These are phyloP conservation scores for Ceramica pisi DNA, from an alignment of 2,888 invertebrate species.

Conservation along the genomic window DNA sequence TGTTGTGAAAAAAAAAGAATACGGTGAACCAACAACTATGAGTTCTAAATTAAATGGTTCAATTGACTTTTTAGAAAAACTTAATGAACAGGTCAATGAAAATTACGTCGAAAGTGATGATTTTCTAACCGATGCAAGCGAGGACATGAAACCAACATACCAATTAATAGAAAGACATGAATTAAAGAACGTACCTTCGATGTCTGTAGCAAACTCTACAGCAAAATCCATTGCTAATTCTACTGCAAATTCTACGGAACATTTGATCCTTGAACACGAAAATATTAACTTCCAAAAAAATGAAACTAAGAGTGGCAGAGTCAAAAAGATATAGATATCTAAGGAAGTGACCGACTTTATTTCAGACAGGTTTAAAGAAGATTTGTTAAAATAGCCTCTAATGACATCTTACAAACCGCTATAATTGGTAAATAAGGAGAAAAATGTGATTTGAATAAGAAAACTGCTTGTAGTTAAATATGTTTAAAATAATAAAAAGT, in stretches of 20 bases:
- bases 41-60: no score
- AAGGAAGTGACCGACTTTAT: constrained; percentile 28
- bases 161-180: background rate
- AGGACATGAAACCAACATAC: constrained; percentile 4
- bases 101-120: constrained; percentile 59
- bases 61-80: constrained; percentile 63
- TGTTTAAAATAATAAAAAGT: no score
- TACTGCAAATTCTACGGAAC: background rate
- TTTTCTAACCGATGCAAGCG: constrained; percentile 47
- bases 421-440: background rate
- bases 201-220: background rate
- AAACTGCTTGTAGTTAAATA: no score
- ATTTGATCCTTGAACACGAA: constrained; percentile 8
- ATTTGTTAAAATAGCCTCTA: constrained; percentile 50
- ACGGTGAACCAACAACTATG: background rate
- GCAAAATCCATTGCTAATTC: background rate
- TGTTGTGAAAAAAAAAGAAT: background rate
- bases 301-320: background rate
- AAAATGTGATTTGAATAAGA: background rate
- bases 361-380: constrained; percentile 60
- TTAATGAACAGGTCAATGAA: constrained; percentile 66
- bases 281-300: background rate
- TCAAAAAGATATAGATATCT: background rate
- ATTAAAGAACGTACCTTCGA: background rate
- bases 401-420: background rate